Base-by-base conservation (phyloP, 2,113 vertebrate species). In the Dolichallabes microphthalmus region DNA sequence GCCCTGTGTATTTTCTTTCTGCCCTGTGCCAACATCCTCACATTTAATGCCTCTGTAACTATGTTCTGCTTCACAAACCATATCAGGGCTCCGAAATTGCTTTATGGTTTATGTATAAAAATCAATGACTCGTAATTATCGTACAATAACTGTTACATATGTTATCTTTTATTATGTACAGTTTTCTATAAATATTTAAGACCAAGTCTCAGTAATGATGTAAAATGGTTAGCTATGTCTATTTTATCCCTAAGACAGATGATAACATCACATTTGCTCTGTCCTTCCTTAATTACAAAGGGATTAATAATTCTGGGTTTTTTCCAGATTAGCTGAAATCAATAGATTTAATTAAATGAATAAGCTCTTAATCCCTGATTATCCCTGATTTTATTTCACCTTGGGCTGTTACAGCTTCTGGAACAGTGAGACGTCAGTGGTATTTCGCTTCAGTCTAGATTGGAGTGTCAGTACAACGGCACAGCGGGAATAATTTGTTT, bases 291-390 rank as follows among this genome's bases (percentile, higher is more conserved):
- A 35, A 39, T 83, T 73, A 60, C 53, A 4, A 20, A 53, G 25
- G 9, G 52, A 57, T 77, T 30, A 57, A 57, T 57, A 77, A 20
- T 57, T 77, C 27, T 57, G 75, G 75, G 52, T 12, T 77, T 57
- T 32, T 52, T 57, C 2, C n/a, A 55, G 52, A 57, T 57, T 30
- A 32, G 32, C 52, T 57, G 52, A 55, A 11, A 57, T 77, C 75
- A 77, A 77, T 77, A 57, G 75, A 77, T 57, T 77, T 77, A 77
- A 77, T 77, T 77, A 77, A 77, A 77, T 1, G 27, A 77, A 55
- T 77, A 77, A 77, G 52, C 75, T 32, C 15, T 57, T 53, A 77
- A 77, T 77, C 75, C 75, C 27, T 0, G 52, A 77, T 77, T 77
- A 57, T 77, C 75, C 52, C 75, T 77, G 75, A 57, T 77, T 77